Percentiles rank a stretch among this genome's conserved stretches.
Evolutionary conservation across 1,140 invertebrate species (phyloP).

Genomic region (Leptonema lineaticorne): DNA sequence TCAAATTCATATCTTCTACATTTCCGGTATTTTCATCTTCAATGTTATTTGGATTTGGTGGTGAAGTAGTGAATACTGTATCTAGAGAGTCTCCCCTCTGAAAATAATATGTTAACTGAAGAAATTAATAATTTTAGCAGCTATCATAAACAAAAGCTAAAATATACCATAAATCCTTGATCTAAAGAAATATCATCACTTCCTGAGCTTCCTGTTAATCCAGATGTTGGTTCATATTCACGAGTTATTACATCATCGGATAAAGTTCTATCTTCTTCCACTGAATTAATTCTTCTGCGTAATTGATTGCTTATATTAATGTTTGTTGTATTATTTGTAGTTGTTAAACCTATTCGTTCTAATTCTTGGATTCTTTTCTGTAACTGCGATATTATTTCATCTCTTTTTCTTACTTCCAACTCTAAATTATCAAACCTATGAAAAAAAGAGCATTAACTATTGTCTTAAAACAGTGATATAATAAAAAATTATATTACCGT

Average conservation of each 20-base stretch:
- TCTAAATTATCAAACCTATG: slow-evolving; percentile 72
- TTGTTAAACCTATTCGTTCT: slow-evolving; percentile 53
- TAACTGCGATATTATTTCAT: slow-evolving; percentile 75
- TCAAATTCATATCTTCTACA: neutral
- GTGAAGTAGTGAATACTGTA: slow-evolving; percentile 61
- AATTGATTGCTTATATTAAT: neutral
- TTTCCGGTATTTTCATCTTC: slow-evolving; percentile 36
- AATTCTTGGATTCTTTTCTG: slow-evolving; percentile 70
- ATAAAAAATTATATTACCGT: neutral
- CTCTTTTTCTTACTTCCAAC: slow-evolving; percentile 71
- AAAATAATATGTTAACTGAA: slow-evolving; percentile 5
- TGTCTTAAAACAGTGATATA: no score
- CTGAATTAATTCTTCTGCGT: slow-evolving; percentile 8
- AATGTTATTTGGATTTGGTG: slow-evolving; percentile 47
- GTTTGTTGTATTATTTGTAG: neutral
- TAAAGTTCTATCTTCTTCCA: slow-evolving; percentile 23
- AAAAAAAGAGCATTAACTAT: no score
- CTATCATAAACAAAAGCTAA: neutral
- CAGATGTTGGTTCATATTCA: slow-evolving; percentile 31
- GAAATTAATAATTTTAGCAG: neutral
- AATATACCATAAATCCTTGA: slow-evolving; percentile 55
- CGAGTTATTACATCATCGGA: slow-evolving; percentile 30
- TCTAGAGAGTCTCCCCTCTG: slow-evolving; percentile 62
- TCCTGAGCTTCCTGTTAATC: slow-evolving; percentile 50
- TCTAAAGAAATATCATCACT: slow-evolving; percentile 53